A percentile compares a stretch with the other conserved stretches of the same genome.
These are phyloP conservation scores for Terebella lapidaria DNA, from an alignment of 2,888 invertebrate species.

Conservation along the genomic window DNA sequence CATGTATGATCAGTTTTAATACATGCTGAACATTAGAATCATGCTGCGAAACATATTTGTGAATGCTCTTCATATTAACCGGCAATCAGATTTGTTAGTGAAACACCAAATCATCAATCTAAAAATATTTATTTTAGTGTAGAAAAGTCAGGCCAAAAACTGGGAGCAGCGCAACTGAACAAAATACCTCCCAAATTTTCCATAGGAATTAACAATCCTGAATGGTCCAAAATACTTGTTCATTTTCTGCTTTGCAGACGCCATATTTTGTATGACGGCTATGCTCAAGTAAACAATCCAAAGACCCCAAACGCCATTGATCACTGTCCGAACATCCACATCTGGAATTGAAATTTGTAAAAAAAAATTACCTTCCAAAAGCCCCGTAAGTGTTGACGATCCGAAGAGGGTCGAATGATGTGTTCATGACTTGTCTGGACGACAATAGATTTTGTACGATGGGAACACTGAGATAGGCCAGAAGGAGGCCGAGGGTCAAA, in stretches of 20 bases:
- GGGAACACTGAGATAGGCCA: conserved; percentile 53
- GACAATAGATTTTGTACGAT: conserved; percentile 53
- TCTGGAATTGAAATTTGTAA: too few relatives aligned
- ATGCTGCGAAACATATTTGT: too few relatives aligned
- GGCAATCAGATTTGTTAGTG: too few relatives aligned
- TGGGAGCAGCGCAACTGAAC: not conserved
- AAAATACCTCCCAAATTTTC: conserved; percentile 1
- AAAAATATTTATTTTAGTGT: too few relatives aligned
- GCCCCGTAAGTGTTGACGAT: conserved; percentile 56
- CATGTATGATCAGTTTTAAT: too few relatives aligned
- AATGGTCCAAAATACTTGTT: conserved; percentile 2
- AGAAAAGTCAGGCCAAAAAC: too few relatives aligned
- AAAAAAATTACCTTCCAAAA: conserved; percentile 55
- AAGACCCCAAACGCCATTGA: not conserved
- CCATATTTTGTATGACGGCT: not conserved
- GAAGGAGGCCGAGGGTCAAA: conserved; percentile 32
- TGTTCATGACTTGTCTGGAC: conserved; percentile 52
- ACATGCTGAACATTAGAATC: too few relatives aligned
- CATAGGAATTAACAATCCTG: not conserved
- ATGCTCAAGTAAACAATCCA: not conserved
- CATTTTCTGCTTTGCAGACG: not conserved
- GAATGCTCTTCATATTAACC: too few relatives aligned
- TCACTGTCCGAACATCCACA: not conserved
- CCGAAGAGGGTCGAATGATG: conserved; percentile 53
- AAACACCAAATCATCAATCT: too few relatives aligned